Conservation (phyloP, 2,113 vertebrate species). For the Galbula dea region DNA sequence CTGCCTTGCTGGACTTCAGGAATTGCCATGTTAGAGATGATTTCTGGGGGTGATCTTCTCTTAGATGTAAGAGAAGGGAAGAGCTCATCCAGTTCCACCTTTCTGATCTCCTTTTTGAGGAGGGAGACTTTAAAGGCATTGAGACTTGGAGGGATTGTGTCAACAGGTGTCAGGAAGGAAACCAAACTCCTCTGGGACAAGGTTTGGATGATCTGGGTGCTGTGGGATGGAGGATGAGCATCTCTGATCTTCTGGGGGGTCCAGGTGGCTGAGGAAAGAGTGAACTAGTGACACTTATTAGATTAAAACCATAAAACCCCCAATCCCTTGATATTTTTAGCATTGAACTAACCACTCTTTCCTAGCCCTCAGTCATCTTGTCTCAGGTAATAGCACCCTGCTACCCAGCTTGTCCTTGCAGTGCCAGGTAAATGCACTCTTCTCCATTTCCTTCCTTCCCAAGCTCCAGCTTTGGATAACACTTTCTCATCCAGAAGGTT, state of each 20-base stretch:
- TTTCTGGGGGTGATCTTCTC: constrained; percentile 12
- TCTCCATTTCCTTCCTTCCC: not conserved
- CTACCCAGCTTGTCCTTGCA: not conserved
- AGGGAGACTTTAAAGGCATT: not conserved
- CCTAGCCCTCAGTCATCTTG: not conserved
- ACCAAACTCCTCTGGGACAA: not conserved
- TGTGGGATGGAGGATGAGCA: too few relatives aligned
- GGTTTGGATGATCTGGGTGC: not conserved
- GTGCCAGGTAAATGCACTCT: not conserved
- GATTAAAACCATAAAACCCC: not conserved
- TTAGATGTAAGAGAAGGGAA: constrained; percentile 43
- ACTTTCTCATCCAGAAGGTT: too few relatives aligned
- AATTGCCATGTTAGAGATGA: constrained; percentile 47
- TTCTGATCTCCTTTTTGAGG: not conserved
- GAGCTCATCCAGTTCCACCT: not conserved
- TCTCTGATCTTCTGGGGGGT: not conserved
- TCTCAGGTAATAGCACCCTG: not conserved
- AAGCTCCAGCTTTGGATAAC: not conserved
- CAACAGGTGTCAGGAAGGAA: not conserved
- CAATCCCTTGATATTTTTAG: not conserved
- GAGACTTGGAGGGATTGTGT: not conserved
- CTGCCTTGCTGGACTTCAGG: constrained; percentile 61
- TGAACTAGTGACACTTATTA: not conserved
- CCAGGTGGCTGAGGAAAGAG: not conserved
- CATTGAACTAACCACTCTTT: not conserved